These are phyloP conservation scores for Choristoneura fumiferana DNA, from an alignment of 1,140 invertebrate species.

Conservation along the genomic window DNA sequence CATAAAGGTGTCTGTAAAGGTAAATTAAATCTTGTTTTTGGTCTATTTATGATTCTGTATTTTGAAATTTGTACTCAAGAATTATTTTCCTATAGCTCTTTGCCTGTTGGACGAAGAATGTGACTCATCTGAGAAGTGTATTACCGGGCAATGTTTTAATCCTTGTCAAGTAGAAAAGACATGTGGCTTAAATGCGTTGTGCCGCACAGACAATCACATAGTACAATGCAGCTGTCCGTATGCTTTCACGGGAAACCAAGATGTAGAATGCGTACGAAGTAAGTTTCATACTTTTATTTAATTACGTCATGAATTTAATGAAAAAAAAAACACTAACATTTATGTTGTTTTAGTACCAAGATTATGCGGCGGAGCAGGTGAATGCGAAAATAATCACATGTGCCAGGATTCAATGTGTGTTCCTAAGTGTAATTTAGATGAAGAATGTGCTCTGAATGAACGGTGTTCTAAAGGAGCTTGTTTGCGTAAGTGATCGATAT, in stretches of 20 bases:
- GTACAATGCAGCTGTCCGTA: constrained; percentile 90
- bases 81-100: constrained; percentile 79
- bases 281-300: constrained; percentile 55
- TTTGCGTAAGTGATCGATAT: constrained; percentile 88
- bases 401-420: constrained; percentile 90
- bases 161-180: constrained; percentile 87
- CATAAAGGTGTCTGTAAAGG: constrained; percentile 89
- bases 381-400: constrained; percentile 84
- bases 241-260: constrained; percentile 92
- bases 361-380: constrained; percentile 83
- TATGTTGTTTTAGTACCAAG: constrained; percentile 82
- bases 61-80: constrained; percentile 15
- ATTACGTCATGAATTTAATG: neutral
- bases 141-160: constrained; percentile 90
- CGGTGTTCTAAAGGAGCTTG: constrained; percentile 91
- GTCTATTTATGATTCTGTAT: neutral
- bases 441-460: constrained; percentile 93
- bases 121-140: constrained; percentile 86
- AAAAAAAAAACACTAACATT: too few relatives aligned
- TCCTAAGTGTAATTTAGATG: constrained; percentile 86
- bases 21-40: constrained; percentile 71
- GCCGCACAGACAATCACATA: constrained; percentile 86
- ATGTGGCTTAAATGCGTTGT: constrained; percentile 94
- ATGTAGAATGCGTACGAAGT: constrained; percentile 91
- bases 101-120: constrained; percentile 91